Evolutionary conservation across 2,888 invertebrate species (phyloP).

Genomic region (Brachypalpus laphriformis): DNA sequence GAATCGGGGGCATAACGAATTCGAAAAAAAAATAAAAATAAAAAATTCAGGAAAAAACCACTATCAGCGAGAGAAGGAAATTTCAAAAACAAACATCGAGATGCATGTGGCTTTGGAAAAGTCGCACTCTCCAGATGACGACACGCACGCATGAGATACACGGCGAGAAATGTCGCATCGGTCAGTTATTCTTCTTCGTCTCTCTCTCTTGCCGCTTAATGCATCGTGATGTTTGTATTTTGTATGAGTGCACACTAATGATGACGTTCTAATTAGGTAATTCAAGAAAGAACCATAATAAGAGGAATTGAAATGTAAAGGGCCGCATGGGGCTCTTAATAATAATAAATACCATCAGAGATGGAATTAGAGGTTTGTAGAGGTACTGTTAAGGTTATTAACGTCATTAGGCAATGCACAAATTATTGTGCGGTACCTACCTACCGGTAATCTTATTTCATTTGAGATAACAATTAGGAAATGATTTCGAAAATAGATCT

Average conservation of each 20-base stretch:
- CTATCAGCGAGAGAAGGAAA: slow-evolving; percentile 40
- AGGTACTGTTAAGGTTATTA: slow-evolving; percentile 14
- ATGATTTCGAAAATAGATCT: not conserved
- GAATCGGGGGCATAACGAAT: slow-evolving; percentile 31
- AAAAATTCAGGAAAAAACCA: not conserved
- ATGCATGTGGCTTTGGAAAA: slow-evolving; percentile 44
- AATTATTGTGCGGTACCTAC: not conserved
- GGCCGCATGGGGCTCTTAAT: not conserved
- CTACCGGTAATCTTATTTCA: slow-evolving; percentile 14
- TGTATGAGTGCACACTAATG: slow-evolving; percentile 23
- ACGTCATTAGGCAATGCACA: not conserved
- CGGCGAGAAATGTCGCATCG: slow-evolving; percentile 47
- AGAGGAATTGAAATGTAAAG: slow-evolving; percentile 11
- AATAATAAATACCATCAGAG: slow-evolving; percentile 3
- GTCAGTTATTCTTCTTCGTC: not conserved
- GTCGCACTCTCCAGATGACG: slow-evolving; percentile 17
- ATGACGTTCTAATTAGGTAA: slow-evolving; percentile 62
- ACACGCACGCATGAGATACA: slow-evolving; percentile 32
- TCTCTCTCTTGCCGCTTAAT: not conserved
- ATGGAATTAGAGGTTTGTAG: not conserved
- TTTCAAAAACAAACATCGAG: slow-evolving; percentile 62
- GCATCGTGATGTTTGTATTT: slow-evolving; percentile 34
- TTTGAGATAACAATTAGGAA: slow-evolving; percentile 27
- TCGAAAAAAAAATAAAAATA: slow-evolving; percentile 21
- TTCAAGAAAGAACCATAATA: slow-evolving; percentile 37